phyloP scores from a whole-genome alignment of 2,113 vertebrate species.

The Lasiurus borealis region DNA sequence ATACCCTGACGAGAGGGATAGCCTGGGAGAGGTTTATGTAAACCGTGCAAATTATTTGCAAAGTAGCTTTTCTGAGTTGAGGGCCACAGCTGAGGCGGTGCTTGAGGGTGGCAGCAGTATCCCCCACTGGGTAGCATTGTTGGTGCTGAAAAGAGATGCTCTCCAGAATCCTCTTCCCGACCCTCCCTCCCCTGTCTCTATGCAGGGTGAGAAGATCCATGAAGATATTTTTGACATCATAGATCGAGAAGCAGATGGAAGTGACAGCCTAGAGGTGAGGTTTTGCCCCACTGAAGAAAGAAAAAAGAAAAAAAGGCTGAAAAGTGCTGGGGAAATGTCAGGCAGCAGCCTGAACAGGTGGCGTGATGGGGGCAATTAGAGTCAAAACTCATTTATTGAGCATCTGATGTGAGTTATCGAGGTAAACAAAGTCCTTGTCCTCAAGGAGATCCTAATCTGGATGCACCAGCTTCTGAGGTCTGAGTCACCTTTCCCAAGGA shows the following conservation, averaged over 20 bases:
- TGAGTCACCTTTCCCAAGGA: constrained; percentile 17
- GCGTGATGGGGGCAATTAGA: neutral
- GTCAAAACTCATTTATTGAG: neutral
- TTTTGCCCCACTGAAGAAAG: neutral
- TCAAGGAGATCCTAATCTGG: neutral
- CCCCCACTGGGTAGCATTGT: neutral
- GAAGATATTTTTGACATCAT: constrained; percentile 99
- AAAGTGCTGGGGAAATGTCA: neutral
- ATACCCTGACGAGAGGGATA: neutral
- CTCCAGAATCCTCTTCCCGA: neutral
- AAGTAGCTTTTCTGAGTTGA: neutral
- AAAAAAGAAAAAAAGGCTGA: neutral
- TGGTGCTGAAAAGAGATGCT: neutral
- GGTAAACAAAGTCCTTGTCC: neutral
- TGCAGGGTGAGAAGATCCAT: constrained; percentile 98
- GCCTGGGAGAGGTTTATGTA: neutral
- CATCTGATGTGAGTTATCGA: neutral
- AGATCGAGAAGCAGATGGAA: constrained; percentile 98
- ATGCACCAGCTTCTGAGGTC: neutral
- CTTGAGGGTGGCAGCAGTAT: neutral
- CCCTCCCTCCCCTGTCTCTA: neutral
- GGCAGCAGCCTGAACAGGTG: neutral
- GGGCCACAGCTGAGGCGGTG: neutral
- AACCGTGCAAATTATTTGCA: neutral
- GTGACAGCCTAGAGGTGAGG: constrained; percentile 98